Conservation (phyloP, 2,888 invertebrate species). For the Drosophila austrosaltans region DNA sequence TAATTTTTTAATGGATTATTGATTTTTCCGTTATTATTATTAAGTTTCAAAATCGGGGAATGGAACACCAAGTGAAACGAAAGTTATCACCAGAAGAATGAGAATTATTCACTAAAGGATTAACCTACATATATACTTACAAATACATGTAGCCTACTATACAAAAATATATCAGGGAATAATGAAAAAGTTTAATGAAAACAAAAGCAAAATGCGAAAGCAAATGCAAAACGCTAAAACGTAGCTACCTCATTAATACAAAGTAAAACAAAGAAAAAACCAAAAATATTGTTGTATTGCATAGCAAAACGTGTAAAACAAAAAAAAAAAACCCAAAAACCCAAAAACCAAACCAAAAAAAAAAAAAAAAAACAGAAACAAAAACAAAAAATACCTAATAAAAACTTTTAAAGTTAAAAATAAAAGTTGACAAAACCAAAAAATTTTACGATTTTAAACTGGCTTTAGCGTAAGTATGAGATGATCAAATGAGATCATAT, state of each 20-base stretch:
- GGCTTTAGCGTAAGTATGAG: neutral
- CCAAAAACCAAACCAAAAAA: slow-evolving; percentile 39
- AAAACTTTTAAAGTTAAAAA: slow-evolving; percentile 71
- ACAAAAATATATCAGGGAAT: slow-evolving; percentile 4
- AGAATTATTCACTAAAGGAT: slow-evolving; percentile 8
- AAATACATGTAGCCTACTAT: slow-evolving; percentile 4
- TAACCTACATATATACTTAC: slow-evolving; percentile 4
- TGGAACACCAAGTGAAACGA: slow-evolving; percentile 10
- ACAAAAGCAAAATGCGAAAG: neutral
- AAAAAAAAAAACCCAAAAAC: neutral
- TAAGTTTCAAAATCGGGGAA: slow-evolving; percentile 4
- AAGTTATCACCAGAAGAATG: slow-evolving; percentile 4
- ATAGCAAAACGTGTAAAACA: slow-evolving; percentile 25
- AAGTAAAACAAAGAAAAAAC: neutral
- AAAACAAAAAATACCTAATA: slow-evolving; percentile 29
- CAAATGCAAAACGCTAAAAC: slow-evolving; percentile 11
- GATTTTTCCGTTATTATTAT: neutral
- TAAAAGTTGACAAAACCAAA: slow-evolving; percentile 29
- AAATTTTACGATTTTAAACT: neutral
- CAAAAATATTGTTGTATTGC: slow-evolving; percentile 12
- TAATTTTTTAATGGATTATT: slow-evolving; percentile 7
- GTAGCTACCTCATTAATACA: slow-evolving; percentile 9
- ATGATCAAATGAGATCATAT: too few relatives aligned
- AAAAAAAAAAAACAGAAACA: slow-evolving; percentile 47
- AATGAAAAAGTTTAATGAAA: slow-evolving; percentile 3